These are phyloP conservation scores for Drosophila mercatorum DNA, from an alignment of 2,888 invertebrate genomes.

Conservation along the genomic window DNA sequence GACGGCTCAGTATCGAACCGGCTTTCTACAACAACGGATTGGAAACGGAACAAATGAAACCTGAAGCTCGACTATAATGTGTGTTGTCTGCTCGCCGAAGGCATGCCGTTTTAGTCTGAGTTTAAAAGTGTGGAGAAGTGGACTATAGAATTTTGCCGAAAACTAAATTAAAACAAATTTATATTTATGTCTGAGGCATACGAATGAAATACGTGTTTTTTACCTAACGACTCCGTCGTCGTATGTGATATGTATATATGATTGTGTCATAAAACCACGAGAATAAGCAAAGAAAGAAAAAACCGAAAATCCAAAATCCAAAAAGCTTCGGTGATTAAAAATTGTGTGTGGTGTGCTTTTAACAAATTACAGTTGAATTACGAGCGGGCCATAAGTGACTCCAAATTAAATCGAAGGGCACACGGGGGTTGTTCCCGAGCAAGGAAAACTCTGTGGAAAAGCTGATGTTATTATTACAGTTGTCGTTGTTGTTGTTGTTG, in stretches of 20 bases:
- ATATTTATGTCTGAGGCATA: conserved; percentile 44
- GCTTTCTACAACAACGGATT: conserved; percentile 84
- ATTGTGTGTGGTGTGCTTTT: conserved; percentile 39
- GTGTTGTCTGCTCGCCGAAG: conserved; percentile 52
- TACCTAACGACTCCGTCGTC: conserved; percentile 18
- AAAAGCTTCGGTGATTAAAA: conserved; percentile 60
- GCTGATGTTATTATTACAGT: conserved; percentile 20
- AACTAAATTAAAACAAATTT: conserved; percentile 60
- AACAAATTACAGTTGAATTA: conserved; percentile 65
- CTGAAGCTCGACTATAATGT: conserved; percentile 52
- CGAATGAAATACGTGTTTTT: conserved; percentile 44
- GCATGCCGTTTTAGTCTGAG: conserved; percentile 41
- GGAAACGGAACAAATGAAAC: conserved; percentile 67
- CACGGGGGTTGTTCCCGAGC: conserved; percentile 52
- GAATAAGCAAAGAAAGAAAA: not conserved
- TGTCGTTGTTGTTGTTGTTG: conserved; percentile 13
- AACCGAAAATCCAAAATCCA: conserved; percentile 37
- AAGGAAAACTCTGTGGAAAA: conserved; percentile 58
- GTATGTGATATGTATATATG: conserved; percentile 10
- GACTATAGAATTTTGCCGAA: conserved; percentile 47
- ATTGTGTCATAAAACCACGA: conserved; percentile 37
- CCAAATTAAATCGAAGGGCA: conserved; percentile 52
- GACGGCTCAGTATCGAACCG: conserved; percentile 84
- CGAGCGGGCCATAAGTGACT: conserved; percentile 25
- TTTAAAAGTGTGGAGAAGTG: conserved; percentile 40